These are phyloP conservation scores for Stichopus chloronotus DNA, from an alignment of 35 echinoderm and acorn worm species.

Conservation along the genomic window DNA sequence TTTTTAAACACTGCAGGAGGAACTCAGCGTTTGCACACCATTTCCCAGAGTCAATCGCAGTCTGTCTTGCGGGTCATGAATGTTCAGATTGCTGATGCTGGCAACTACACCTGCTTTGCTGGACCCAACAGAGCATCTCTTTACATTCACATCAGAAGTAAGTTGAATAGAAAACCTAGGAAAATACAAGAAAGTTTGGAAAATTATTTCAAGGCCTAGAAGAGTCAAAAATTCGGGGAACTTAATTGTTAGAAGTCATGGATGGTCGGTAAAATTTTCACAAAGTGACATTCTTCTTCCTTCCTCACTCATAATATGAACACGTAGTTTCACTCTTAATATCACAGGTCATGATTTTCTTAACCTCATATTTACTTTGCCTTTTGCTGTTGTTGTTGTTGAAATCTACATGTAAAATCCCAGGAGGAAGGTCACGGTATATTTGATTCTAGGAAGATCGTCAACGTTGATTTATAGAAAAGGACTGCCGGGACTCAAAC, in stretches of 20 bases:
- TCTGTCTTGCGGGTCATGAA: conserved; percentile 29
- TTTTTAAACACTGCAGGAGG: conserved; percentile 22
- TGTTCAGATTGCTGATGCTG: background rate
- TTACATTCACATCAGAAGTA: conserved; percentile 33
- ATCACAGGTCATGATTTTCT: too few species aligned
- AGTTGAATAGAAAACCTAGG: background rate
- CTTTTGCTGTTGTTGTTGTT: too few species aligned
- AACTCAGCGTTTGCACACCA: background rate
- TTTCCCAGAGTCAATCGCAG: background rate
- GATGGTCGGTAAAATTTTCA: background rate
- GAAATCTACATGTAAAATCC: too few species aligned
- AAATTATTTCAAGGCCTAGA: background rate
- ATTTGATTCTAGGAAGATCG: too few species aligned
- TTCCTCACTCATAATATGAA: too few species aligned
- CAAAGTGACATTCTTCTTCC: background rate
- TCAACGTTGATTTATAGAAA: too few species aligned
- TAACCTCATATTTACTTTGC: too few species aligned
- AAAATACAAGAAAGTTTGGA: background rate
- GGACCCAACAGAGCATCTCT: background rate
- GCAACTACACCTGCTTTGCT: conserved; percentile 29
- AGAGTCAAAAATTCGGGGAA: background rate
- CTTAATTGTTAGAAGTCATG: background rate
- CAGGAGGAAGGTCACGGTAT: too few species aligned
- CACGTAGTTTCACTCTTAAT: too few species aligned
- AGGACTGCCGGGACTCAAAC: too few species aligned